These are phyloP conservation scores for Limnephilus rhombicus DNA, from an alignment of 2,888 invertebrate species.

Conservation along the genomic window DNA sequence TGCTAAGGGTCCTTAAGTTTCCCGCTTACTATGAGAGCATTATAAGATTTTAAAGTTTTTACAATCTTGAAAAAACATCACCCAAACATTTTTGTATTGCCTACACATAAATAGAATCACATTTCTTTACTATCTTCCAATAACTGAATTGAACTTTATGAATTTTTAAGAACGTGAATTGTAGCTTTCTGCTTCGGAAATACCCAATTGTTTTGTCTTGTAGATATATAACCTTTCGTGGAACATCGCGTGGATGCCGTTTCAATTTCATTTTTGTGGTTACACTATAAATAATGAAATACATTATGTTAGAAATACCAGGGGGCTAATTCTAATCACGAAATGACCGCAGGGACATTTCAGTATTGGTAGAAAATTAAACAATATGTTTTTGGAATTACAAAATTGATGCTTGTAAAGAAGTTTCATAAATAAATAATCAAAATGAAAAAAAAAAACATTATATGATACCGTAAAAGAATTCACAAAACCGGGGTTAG, in stretches of 20 bases:
- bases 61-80: not conserved
- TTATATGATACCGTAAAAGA: no score
- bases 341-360: no score
- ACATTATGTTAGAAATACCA: not conserved
- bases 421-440: not conserved
- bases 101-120: not conserved
- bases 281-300: slow-evolving; percentile 8
- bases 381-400: not conserved
- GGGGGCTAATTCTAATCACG: not conserved
- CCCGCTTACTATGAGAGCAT: not conserved
- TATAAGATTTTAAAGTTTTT: not conserved
- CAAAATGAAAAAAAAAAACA: no score
- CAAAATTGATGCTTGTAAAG: not conserved
- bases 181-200: not conserved
- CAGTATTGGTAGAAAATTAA: not conserved
- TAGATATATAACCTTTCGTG: not conserved
- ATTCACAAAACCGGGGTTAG: no score
- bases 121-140: not conserved
- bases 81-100: not conserved
- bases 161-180: not conserved
- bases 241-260: slow-evolving; percentile 37
- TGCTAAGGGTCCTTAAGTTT: not conserved
- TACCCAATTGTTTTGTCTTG: not conserved
- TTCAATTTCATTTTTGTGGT: slow-evolving; percentile 29
- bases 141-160: not conserved